Conservation (phyloP, 2,888 invertebrate species). For the Tipula lateralis region DNA sequence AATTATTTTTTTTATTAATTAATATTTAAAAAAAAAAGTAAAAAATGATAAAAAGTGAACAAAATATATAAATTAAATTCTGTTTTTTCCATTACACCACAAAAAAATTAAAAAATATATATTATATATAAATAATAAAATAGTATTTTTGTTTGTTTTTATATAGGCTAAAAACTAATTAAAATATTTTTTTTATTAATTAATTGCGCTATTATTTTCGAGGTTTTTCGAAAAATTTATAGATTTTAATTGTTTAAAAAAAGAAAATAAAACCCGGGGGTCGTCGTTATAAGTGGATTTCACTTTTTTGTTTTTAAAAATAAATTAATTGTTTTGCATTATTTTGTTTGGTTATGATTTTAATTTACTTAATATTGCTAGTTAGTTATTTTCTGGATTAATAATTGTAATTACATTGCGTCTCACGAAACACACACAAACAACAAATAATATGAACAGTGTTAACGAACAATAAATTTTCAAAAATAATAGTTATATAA, state of each 20-base stretch:
- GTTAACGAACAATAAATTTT: neutral
- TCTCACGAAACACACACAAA: neutral
- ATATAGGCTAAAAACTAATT: neutral
- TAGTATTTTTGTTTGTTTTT: neutral
- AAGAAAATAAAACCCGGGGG: neutral
- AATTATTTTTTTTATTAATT: conserved; percentile 24
- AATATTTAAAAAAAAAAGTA: neutral
- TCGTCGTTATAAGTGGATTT: neutral
- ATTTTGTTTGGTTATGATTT: neutral
- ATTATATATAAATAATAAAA: neutral
- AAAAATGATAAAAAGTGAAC: conserved; percentile 15
- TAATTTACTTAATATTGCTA: neutral
- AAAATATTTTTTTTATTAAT: neutral
- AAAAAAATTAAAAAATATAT: neutral
- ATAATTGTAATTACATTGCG: neutral
- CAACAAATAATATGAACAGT: neutral
- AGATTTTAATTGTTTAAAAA: neutral
- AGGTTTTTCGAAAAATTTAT: neutral
- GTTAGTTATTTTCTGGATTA: neutral
- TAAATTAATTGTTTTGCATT: neutral
- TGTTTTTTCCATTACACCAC: neutral
- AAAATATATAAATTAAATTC: neutral
- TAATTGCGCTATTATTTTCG: neutral
- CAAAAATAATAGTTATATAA: neutral
- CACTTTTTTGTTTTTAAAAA: neutral